Conservation (phyloP, 2,797 vertebrate genomes). For the Intellagama lesueurii region DNA sequence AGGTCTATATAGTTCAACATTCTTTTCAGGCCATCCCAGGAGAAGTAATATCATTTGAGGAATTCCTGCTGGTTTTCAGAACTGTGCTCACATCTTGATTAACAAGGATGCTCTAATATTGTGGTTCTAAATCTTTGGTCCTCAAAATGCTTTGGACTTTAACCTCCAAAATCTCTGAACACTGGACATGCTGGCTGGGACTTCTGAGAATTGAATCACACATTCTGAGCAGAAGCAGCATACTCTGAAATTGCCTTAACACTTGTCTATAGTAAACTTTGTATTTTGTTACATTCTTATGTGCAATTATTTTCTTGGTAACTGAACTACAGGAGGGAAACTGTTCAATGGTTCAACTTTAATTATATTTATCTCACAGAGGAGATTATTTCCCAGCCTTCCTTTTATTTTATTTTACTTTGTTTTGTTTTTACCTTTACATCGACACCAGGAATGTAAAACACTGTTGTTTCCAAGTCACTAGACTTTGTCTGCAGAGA, state of each 20-base stretch:
- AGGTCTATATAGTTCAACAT: neutral
- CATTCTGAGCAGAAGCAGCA: neutral
- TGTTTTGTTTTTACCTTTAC: constrained; percentile 88
- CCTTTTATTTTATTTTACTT: neutral
- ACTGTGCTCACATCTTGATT: neutral
- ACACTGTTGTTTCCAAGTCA: constrained; percentile 96
- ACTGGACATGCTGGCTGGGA: too few relatives aligned
- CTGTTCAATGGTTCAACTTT: neutral
- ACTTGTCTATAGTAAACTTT: neutral
- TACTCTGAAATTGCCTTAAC: neutral
- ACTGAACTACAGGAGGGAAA: neutral
- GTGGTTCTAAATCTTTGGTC: too few relatives aligned
- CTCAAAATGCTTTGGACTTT: too few relatives aligned
- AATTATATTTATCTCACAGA: neutral
- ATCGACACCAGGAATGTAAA: constrained; percentile 98
- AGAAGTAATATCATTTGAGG: neutral
- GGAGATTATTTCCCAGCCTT: neutral
- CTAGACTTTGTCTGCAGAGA: constrained; percentile 93
- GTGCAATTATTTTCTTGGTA: neutral
- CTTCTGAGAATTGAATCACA: too few relatives aligned
- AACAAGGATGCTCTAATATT: neutral
- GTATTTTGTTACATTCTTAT: neutral
- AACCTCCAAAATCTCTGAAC: too few relatives aligned
- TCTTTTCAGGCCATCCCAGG: neutral
- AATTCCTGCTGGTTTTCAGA: neutral